Evolutionary conservation across 2,113 vertebrate genomes (phyloP).

Genomic region (Sitta europaea): DNA sequence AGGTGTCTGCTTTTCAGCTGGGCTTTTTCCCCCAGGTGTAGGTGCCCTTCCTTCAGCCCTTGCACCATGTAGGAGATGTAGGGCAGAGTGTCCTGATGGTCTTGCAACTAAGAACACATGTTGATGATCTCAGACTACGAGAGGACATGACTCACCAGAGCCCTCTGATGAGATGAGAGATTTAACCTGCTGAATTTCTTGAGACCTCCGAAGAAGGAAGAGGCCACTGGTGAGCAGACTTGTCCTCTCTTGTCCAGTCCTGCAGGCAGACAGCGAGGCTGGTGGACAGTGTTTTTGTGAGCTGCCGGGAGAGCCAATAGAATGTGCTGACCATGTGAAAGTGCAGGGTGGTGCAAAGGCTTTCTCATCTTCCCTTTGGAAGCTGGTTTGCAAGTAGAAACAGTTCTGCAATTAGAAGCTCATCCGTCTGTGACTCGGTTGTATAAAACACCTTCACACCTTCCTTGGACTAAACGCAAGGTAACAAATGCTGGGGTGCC

Average conservation of each 20-base stretch:
- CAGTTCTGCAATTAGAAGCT: conserved; percentile 5
- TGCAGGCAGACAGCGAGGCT: not conserved
- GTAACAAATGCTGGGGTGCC: not conserved
- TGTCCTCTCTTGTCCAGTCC: not conserved
- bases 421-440: not conserved
- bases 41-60: not conserved
- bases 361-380: not conserved
- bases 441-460: conserved; percentile 12
- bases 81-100: not conserved
- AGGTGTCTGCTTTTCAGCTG: not conserved
- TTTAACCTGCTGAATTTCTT: not conserved
- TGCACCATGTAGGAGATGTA: not conserved
- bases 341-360: not conserved
- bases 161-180: not conserved
- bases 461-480: not conserved
- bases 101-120: not conserved
- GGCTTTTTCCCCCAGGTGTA: not conserved
- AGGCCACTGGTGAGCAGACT: not conserved
- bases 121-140: not conserved
- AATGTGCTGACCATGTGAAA: not conserved
- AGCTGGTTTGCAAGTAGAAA: conserved; percentile 30
- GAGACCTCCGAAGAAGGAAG: not conserved
- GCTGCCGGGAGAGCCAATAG: not conserved
- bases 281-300: conserved; percentile 12
- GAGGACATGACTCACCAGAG: not conserved